Evolutionary conservation across 2,113 vertebrate species (phyloP).

Genomic region (Thamnophis sirtalis): DNA sequence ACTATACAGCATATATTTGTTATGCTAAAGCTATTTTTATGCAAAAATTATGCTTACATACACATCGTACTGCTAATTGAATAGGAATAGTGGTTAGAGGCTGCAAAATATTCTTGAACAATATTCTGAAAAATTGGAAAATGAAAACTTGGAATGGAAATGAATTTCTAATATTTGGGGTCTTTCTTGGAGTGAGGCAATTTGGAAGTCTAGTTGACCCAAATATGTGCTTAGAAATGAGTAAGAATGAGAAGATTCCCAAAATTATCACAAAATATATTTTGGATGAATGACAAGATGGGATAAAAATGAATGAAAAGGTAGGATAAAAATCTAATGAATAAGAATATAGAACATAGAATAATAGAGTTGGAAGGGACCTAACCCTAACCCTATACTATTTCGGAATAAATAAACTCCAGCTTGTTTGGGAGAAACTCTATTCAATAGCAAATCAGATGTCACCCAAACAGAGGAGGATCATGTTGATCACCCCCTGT

Average conservation of each 20-base stretch:
- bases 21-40: not conserved
- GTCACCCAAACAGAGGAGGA: not conserved
- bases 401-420: not conserved
- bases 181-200: not conserved
- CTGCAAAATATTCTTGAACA: not conserved
- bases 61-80: too few relatives aligned
- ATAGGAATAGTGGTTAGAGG: not conserved
- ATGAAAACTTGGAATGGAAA: not conserved
- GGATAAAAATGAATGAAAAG: not conserved
- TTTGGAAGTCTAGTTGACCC: not conserved
- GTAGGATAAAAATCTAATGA: not conserved
- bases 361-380: not conserved
- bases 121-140: not conserved
- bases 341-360: not conserved
- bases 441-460: not conserved
- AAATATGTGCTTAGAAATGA: not conserved
- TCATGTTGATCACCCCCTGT: not conserved
- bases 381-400: not conserved
- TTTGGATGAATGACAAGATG: not conserved
- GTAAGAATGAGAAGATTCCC: not conserved
- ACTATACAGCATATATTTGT: not conserved
- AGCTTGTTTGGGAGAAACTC: not conserved
- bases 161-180: not conserved
- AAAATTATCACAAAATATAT: not conserved
- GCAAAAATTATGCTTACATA: not conserved